Conservation (phyloP, 37 sponge, comb jelly and placozoan species). For the Haliclona indistincta region DNA sequence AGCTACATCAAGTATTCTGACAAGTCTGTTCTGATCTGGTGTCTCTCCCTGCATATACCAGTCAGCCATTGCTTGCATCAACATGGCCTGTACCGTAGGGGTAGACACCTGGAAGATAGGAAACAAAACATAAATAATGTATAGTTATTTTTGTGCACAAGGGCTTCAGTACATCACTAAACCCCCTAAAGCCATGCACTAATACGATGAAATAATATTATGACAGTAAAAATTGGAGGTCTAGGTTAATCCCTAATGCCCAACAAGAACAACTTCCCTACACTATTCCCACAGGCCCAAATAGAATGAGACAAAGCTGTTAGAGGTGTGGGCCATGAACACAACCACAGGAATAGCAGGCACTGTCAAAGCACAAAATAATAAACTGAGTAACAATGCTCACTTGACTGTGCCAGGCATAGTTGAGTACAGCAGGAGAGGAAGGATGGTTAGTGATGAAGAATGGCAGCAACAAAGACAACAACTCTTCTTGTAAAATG, state of each 20-base stretch:
- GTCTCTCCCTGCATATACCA: conserved; percentile 83
- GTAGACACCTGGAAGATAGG: conserved; percentile 17
- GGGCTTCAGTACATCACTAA: background rate
- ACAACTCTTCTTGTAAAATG: conserved; percentile 80
- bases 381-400: too few species aligned
- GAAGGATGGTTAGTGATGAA: conserved; percentile 89
- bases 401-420: conserved; percentile 83
- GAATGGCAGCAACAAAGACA: conserved; percentile 71
- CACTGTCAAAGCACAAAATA: too few species aligned
- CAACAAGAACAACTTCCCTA: too few species aligned
- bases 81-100: conserved; percentile 41
- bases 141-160: too few species aligned
- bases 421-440: conserved; percentile 75
- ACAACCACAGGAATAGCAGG: background rate
- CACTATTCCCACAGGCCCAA: too few species aligned
- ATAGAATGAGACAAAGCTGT: too few species aligned
- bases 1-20: conserved; percentile 88
- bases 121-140: background rate
- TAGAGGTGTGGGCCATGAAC: too few species aligned
- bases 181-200: too few species aligned
- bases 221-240: too few species aligned
- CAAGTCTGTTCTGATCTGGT: conserved; percentile 82
- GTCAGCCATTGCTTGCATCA: conserved; percentile 86
- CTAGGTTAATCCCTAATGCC: too few species aligned
- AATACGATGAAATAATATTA: too few species aligned